Evolutionary conservation across 2,113 vertebrate species (phyloP), one percentile per base, ranked within the genome.

Genomic region (Upupa epops): DNA sequence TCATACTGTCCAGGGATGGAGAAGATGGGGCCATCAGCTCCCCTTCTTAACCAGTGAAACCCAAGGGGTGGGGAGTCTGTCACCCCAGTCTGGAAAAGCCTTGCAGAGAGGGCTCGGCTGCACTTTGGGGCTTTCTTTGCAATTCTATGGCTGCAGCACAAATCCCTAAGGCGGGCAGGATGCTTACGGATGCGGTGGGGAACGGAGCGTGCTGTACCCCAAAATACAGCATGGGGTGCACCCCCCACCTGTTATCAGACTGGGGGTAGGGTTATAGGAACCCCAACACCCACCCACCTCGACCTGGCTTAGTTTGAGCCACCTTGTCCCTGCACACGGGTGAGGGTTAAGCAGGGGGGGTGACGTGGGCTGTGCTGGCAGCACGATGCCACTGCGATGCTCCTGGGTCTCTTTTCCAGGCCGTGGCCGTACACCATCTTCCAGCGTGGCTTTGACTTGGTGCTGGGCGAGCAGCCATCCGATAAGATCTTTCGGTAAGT

Each of bases 341-440:
- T 60, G 32, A 13, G 17, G 15, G 6, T 36, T 31, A 6, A 74
- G 61, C 2, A 8, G 13, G 71, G 22, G 16, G 34, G 19, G 29
- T 1, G 0, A 37, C 91, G 31, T 6, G 15, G 36, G 18, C 36
- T 29, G 28, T 28, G 6, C 11, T 9, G 8, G 28, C 32, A 20
- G 21, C 10, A 3, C 1, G 19, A 48, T 25, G 45, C 31, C 2
- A 5, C 7, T 7, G 3, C 80, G 65, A 76, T 65, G 34, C 17
- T 52, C 3, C 59, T 37, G 76, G 8, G 82, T 96, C 95, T 89
- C 40, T 96, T 48, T 93, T 97, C 68, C 86, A 99, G 99, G 83
- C 99, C 99, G 68, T 99, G 99, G 99, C 99, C 99, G 2, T 99
- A 99, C 94, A 99, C 99, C 72, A 99, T 99, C 97, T 99, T 99